Percentiles rank a stretch among this genome's conserved stretches.
Conservation (phyloP, 2,113 vertebrate genomes). For the Gallinago media region DNA sequence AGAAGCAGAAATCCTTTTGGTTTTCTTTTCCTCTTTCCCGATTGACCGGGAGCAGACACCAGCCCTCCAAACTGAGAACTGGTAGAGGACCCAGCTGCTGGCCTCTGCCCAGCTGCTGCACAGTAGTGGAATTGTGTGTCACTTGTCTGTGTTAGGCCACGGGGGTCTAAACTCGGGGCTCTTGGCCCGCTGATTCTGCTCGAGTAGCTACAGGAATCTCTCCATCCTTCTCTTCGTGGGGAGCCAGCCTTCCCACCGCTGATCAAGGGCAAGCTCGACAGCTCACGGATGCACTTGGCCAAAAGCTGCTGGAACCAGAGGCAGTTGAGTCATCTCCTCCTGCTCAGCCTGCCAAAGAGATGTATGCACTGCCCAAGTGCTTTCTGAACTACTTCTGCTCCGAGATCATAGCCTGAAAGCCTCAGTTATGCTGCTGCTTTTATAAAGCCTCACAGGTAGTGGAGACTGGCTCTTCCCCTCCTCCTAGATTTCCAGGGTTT, state of each 20-base stretch:
- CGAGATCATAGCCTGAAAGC: constrained; percentile 38
- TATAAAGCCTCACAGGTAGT: constrained; percentile 51
- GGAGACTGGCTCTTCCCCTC: constrained; percentile 17
- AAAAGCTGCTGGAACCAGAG: constrained; percentile 77
- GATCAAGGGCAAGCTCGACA: constrained; percentile 20
- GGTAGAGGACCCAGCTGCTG: neutral
- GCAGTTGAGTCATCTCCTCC: constrained; percentile 66
- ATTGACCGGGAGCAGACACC: constrained; percentile 60
- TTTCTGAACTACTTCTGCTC: constrained; percentile 53
- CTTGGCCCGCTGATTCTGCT: neutral
- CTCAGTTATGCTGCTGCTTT: constrained; percentile 63
- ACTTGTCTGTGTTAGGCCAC: neutral
- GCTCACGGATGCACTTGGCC: constrained; percentile 72
- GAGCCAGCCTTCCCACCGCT: constrained; percentile 47
- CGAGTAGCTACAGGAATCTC: neutral
- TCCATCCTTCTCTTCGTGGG: constrained; percentile 41
- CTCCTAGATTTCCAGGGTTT: constrained; percentile 30
- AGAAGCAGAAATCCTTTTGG: constrained; percentile 65
- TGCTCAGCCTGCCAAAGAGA: constrained; percentile 70
- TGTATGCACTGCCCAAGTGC: constrained; percentile 38
- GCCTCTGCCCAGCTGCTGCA: neutral
- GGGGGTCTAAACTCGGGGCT: neutral
- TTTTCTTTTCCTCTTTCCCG: constrained; percentile 10
- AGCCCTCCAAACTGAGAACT: constrained; percentile 2
- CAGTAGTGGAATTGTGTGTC: neutral